These are phyloP conservation scores for Platyscapa corneri DNA, from an alignment of 1,140 invertebrate genomes.

Conservation along the genomic window DNA sequence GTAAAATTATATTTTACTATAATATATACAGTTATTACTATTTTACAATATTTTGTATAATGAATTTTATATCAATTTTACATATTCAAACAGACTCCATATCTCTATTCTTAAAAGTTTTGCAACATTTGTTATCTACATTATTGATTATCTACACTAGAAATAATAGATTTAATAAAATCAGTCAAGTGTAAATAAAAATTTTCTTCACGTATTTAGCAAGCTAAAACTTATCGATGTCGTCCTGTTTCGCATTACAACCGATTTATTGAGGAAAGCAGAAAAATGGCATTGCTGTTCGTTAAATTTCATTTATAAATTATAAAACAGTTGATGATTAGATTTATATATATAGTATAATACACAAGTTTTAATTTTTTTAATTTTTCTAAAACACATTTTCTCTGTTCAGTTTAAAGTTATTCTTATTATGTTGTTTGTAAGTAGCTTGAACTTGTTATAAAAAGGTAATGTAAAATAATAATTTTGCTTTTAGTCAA, in stretches of 20 bases:
- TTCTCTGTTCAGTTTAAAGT: no score
- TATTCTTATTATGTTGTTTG: no score
- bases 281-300: background rate
- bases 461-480: no score
- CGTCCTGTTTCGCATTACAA: conserved; percentile 21
- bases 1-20: no score
- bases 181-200: background rate
- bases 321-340: background rate
- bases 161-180: background rate
- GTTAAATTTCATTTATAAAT: conserved; percentile 5
- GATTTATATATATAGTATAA: no score
- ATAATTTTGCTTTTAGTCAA: no score
- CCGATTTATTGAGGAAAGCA: background rate
- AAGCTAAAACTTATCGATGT: background rate
- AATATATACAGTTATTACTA: no score
- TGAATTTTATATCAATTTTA: no score
- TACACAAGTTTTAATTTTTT: conserved; percentile 7
- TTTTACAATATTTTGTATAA: no score
- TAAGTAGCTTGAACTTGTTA: no score
- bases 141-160: background rate
- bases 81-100: no score
- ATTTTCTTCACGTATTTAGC: background rate
- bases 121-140: no score
- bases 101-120: background rate
- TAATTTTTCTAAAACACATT: background rate